Conservation (phyloP, 1,140 invertebrate genomes). For the Oryctes rhinoceros region DNA sequence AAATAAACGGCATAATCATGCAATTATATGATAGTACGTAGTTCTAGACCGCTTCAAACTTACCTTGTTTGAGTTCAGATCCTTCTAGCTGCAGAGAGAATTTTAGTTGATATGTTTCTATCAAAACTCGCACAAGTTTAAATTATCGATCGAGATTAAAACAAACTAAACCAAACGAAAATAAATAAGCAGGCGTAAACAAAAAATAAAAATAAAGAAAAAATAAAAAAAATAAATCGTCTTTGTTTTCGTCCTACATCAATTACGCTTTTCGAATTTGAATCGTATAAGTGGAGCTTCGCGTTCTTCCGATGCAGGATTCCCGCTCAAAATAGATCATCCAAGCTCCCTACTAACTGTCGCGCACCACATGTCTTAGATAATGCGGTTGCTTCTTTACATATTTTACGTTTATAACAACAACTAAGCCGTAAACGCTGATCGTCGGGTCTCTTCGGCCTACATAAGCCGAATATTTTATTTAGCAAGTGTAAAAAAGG, state of each 20-base stretch:
- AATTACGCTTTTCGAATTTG: too few relatives aligned
- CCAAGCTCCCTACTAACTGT: not conserved
- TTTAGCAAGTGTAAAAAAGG: conserved; percentile 36
- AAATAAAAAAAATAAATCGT: too few relatives aligned
- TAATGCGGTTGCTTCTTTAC: conserved; percentile 17
- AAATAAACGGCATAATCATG: not conserved
- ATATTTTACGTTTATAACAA: conserved; percentile 22
- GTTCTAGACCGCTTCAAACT: too few relatives aligned
- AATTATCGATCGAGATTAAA: not conserved
- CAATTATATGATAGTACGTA: too few relatives aligned
- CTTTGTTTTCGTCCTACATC: too few relatives aligned
- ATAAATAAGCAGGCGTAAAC: not conserved
- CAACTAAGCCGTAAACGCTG: not conserved
- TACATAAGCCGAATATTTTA: conserved; percentile 15
- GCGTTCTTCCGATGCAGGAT: not conserved
- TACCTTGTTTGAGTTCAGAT: too few relatives aligned
- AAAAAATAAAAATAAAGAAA: not conserved
- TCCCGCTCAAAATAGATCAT: conserved; percentile 27
- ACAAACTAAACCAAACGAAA: not conserved
- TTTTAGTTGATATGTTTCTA: too few relatives aligned
- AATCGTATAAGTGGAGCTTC: not conserved
- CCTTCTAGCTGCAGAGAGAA: too few relatives aligned
- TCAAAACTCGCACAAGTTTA: too few relatives aligned
- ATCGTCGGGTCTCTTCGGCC: conserved; percentile 13
- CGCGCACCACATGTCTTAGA: conserved; percentile 23